Evolutionary conservation across 2,888 invertebrate species (phyloP).

Genomic region (Epinotia ramella): DNA sequence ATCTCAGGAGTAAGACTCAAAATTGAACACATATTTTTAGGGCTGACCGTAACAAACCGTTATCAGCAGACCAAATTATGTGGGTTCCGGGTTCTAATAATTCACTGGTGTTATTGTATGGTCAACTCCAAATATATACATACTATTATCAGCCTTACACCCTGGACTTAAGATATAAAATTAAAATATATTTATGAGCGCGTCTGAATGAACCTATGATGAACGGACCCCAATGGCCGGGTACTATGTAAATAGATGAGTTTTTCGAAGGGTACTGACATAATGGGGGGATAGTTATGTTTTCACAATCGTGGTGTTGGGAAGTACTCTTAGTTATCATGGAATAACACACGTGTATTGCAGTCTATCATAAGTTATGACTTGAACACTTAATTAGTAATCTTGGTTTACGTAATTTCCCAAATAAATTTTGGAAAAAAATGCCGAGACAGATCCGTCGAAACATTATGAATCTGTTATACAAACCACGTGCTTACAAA

Average conservation of each 20-base stretch:
- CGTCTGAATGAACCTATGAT: not conserved
- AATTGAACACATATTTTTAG: not conserved
- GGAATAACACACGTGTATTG: too few species aligned
- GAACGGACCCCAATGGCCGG: conserved; percentile 7
- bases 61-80: conserved; percentile 5
- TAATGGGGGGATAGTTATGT: not conserved
- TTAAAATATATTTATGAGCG: too few species aligned
- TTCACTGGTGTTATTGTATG: not conserved
- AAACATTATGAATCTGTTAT: too few species aligned
- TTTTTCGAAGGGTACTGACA: not conserved
- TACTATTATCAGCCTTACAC: not conserved
- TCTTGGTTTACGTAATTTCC: too few species aligned
- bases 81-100: conserved; percentile 6
- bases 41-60: not conserved
- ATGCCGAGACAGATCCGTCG: too few species aligned
- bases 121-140: not conserved
- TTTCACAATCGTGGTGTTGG: not conserved
- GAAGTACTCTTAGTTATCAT: not conserved
- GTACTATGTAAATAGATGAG: conserved; percentile 6
- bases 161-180: not conserved
- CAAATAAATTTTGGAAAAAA: too few species aligned
- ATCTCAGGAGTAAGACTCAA: not conserved
- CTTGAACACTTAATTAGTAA: too few species aligned
- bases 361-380: too few species aligned
- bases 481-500: too few species aligned